Conservation (phyloP, 92 coral and sea anemone species). For the Epizoanthus illoricatus region DNA sequence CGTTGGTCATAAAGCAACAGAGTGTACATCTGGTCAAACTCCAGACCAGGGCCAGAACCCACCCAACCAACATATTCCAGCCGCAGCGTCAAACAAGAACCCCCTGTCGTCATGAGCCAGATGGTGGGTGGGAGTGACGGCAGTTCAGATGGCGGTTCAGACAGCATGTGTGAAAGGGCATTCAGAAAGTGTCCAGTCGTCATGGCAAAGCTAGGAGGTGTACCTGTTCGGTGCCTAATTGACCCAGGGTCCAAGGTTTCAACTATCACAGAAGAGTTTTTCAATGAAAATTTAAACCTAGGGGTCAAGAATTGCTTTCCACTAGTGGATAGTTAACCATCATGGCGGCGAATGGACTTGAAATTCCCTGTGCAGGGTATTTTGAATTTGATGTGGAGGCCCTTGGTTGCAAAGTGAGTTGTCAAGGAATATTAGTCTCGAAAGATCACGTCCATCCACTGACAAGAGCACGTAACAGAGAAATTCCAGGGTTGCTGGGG, state of each 20-base stretch:
- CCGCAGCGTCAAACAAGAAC: no score
- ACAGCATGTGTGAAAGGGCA: no score
- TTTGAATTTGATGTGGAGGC: conserved; percentile 60
- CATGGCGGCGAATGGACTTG: conserved; percentile 71
- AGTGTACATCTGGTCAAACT: no score
- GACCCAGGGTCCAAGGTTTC: conserved; percentile 70
- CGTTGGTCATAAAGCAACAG: no score
- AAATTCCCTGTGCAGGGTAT: conserved; percentile 62
- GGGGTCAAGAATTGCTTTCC: conserved; percentile 47
- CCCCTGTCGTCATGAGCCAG: no score
- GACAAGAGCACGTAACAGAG: conserved; percentile 43
- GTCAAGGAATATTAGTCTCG: conserved; percentile 56
- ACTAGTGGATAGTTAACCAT: conserved; percentile 50
- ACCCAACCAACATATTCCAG: no score
- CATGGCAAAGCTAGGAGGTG: conserved; percentile 48
- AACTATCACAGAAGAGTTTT: conserved; percentile 57
- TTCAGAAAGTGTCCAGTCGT: conserved; percentile 49
- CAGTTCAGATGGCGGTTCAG: no score
- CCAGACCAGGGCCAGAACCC: no score
- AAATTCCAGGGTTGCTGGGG: conserved; percentile 61
- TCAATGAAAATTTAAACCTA: conserved; percentile 49
- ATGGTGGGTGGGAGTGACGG: no score
- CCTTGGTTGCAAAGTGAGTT: conserved; percentile 46
- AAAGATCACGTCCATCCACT: conserved; percentile 51
- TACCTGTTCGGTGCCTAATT: conserved; percentile 50